Base-by-base conservation (phyloP, 2,888 invertebrate species). In the Latrodectus elegans region DNA sequence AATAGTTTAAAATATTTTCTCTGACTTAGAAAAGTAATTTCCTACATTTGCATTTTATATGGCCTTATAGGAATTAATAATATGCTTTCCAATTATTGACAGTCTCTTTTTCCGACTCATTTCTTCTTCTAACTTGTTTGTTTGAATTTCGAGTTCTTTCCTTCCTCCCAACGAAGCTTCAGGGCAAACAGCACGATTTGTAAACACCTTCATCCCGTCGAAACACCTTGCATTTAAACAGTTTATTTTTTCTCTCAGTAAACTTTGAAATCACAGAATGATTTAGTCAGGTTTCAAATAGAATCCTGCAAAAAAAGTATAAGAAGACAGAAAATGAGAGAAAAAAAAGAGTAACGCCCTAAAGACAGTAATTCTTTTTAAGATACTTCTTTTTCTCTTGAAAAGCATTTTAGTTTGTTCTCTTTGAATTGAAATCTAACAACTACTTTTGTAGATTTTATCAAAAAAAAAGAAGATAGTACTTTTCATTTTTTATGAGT, bases 31-130 rank as follows among this genome's bases (percentile, higher is more conserved):
- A 38, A 38, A 38, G 38, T 38, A 38, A 38, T 38, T 38, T 38
- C 38, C 38, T 38, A 38, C 38, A 38, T 38, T 6, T 38, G 38
- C 38, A 38, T 38, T 38, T 38, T 38, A 38, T 38, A 60, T 38
- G 0, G 1, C 38, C 3, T 38, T 38, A 38, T 38, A 22, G 8
- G 53, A 77, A 51, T 9, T 68, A 77, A 53, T 22, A 68, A 67
- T 15, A 68, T 68, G 53, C 15, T n/a, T 51, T n/a, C 26, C 22
- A 67, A 52, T 68, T 77, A 68, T 77, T 77, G 77, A 68, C 77
- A 68, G 52, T 53, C 22, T 22, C 67, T 10, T 68, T 68, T 77
- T 68, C 15, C 10, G 15, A 26, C 26, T 53, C 67, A 51, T 77
- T 77, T 38, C 3, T 72, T 67, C 9, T 26, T n/a, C 68, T 38